Evolutionary conservation across 2,113 vertebrate species (phyloP), one percentile per base, ranked within the genome.

Genomic region (Platysternon megacephalum): DNA sequence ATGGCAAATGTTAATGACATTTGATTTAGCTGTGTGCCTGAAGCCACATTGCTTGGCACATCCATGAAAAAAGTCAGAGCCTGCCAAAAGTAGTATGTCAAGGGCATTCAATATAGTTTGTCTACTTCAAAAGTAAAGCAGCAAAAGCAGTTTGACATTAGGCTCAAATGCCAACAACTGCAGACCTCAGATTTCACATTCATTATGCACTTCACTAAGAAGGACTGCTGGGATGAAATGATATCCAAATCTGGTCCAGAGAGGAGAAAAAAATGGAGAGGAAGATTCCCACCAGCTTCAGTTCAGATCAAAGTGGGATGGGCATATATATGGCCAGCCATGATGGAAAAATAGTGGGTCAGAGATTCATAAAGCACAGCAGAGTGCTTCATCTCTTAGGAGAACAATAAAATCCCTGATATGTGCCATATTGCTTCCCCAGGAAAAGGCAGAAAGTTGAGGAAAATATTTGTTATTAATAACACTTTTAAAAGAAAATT

Each of bases 121-220:
- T 61, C 32, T 91, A 32, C 86, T 96, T 94, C 93, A 92, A 83
- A 96, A 79, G 82, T 82, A 96, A 95, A 90, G 86, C 92, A 96
- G 91, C 86, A 85, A 90, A 96, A 95, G 84, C 74, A 93, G 94
- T 95, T 94, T 94, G 96, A 93, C 91, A 92, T 96, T 95, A 90
- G 49, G 49, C 81, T 94, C 85, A 95, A 96, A 95, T 96, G 92
- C 84, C 95, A 97, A 53, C 76, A 82, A 92, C 68, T 89, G 14
- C n/a, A 87, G 91, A 93, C n/a, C 90, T 97, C 93, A 78, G 65
- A 96, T 97, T 97, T 97, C 94, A 96, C 84, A 90, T 92, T 87
- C 93, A 44, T 91, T 11, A 4, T 92, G 53, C 46, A 91, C 87
- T 84, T 97, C 95, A 92, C 44, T 92, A 46, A 61, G n/a, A 93